Percentiles rank a stretch among this genome's conserved stretches.
Conservation (phyloP, 2,113 vertebrate species). For the Kryptolebias marmoratus region DNA sequence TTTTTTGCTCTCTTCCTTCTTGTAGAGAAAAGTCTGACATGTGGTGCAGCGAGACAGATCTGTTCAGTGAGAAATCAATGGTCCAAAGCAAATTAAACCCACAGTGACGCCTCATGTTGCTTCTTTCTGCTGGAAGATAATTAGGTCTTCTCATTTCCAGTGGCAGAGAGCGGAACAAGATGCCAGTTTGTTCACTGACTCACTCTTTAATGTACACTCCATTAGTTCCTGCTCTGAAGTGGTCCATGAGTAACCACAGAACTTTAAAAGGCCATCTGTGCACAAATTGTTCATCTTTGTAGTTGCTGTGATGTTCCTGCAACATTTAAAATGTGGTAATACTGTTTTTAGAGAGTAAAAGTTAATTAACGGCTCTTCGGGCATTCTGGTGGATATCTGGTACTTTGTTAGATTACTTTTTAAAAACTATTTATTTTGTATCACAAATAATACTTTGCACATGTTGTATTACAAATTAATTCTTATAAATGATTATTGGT, state of each 20-base stretch:
- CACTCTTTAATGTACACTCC: neutral
- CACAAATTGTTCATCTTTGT: neutral
- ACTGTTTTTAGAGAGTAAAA: too few relatives aligned
- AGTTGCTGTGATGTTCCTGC: neutral
- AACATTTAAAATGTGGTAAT: neutral
- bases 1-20: neutral
- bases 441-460: too few relatives aligned
- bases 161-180: neutral
- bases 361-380: too few relatives aligned
- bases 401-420: too few relatives aligned
- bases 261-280: slow-evolving; percentile 22
- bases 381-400: too few relatives aligned
- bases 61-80: slow-evolving; percentile 32
- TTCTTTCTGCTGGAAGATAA: slow-evolving; percentile 15
- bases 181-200: slow-evolving; percentile 23
- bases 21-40: slow-evolving; percentile 4
- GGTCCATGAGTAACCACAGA: neutral
- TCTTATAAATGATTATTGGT: too few relatives aligned
- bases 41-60: slow-evolving; percentile 17
- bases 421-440: too few relatives aligned
- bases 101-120: neutral
- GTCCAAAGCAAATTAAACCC: slow-evolving; percentile 25
- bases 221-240: neutral
- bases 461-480: too few relatives aligned
- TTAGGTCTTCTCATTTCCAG: slow-evolving; percentile 7